phyloP scores from a whole-genome alignment of 2,113 vertebrate genomes.

The Ameiurus melas region DNA sequence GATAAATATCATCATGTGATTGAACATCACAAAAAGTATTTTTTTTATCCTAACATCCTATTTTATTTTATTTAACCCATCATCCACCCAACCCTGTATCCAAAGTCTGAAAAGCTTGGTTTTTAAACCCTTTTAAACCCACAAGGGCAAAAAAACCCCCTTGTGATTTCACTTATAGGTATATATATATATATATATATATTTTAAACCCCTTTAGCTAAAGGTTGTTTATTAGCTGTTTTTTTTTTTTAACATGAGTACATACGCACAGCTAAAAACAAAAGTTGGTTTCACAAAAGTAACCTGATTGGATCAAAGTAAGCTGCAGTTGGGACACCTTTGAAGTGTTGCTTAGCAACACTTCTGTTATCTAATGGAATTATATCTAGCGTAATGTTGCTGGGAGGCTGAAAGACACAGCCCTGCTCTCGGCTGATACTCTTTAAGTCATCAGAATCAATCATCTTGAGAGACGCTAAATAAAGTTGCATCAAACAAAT shows the following conservation, averaged over 20 bases:
- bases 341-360: slow-evolving; percentile 24
- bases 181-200: background rate
- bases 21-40: too few species aligned
- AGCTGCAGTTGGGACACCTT: slow-evolving; percentile 6
- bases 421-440: background rate
- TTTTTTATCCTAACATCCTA: too few species aligned
- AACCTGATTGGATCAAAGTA: slow-evolving; percentile 13
- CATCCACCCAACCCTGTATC: background rate
- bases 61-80: too few species aligned
- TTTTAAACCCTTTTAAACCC: too few species aligned
- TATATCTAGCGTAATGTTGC: slow-evolving; percentile 17
- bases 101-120: background rate
- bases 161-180: background rate
- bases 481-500: background rate
- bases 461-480: background rate
- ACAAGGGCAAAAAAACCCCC: too few species aligned
- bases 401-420: slow-evolving; percentile 15
- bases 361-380: slow-evolving; percentile 14
- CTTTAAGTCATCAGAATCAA: slow-evolving; percentile 5
- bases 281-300: background rate
- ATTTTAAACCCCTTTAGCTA: background rate
- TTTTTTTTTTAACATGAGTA: background rate
- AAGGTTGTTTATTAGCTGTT: background rate
- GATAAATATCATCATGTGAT: too few species aligned
- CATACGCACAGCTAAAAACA: background rate